These are phyloP conservation scores for Phalera bucephala DNA, from an alignment of 2,888 invertebrate species.

Conservation along the genomic window DNA sequence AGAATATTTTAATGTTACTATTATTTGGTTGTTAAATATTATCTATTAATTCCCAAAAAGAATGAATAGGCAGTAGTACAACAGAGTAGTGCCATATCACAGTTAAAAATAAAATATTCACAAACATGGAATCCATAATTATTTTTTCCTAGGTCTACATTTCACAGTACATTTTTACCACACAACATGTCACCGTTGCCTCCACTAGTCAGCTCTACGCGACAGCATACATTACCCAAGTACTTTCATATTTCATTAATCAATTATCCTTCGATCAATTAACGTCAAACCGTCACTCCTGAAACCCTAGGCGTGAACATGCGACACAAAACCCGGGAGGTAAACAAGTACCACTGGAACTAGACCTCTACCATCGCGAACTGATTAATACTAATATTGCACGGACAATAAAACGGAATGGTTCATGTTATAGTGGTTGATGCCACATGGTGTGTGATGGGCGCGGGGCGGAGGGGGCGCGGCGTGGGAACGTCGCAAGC, in stretches of 20 bases:
- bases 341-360: constrained; percentile 51
- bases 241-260: constrained; percentile 64
- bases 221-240: constrained; percentile 39
- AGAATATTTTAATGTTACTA: too few species aligned
- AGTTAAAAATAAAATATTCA: too few species aligned
- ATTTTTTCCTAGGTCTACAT: too few species aligned
- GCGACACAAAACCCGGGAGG: constrained; percentile 69
- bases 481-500: constrained; percentile 65
- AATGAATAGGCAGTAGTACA: too few species aligned
- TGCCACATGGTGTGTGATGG: constrained; percentile 63
- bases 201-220: constrained; percentile 6
- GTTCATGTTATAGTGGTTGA: constrained; percentile 54
- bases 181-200: not conserved
- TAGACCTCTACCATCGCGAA: constrained; percentile 37
- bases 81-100: too few species aligned
- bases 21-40: too few species aligned
- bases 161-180: not conserved
- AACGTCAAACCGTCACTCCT: constrained; percentile 57
- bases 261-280: constrained; percentile 75
- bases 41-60: too few species aligned
- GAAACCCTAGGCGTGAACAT: constrained; percentile 74
- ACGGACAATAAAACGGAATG: constrained; percentile 34
- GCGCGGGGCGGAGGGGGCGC: constrained; percentile 44
- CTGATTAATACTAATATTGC: constrained; percentile 20
- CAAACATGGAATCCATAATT: too few species aligned